Evolutionary conservation across 2,888 invertebrate genomes (phyloP), one percentile per base, ranked within the genome.

Genomic region (Atethmia centrago): DNA sequence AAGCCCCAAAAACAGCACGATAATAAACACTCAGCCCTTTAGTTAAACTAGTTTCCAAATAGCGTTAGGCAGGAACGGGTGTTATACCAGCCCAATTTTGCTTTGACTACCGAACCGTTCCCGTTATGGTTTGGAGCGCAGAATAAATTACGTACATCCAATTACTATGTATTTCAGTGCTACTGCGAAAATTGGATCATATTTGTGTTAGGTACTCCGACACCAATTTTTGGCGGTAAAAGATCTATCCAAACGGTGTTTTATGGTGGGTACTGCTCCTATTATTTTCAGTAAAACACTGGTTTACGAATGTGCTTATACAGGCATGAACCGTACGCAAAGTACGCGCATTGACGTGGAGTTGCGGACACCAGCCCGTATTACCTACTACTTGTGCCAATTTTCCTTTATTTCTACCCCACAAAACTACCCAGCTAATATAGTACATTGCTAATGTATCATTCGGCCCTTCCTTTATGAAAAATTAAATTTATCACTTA

Each of bases 91-190:
- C 65, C 79, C 71, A 79, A 79, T 83, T 85, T 82, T 58, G 71
- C 83, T 83, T 85, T 83, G 83, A 85, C 83, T 71, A 70, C 36
- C 76, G 66, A 67, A 73, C 70, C 79, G 66, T 58, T 16, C 19
- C 62, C 56, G 83, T 55, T 75, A 76, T 80, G 81, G 84, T 80
- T 55, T 72, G 62, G 47, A 75, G 62, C 68, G 25, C 61, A 10
- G 82, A 84, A 82, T 82, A 82, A 84, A 82, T 82, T 84, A 84
- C 84, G 80, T 74, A 84, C 68, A 80, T 80, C 81, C 84, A 84
- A 81, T 81, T 84, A 81, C 84, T 79, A 65, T 74, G 84, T 74
- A 83, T 83, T 84, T 77, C 68, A 74, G 71, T 69, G 81, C 55
- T 51, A 58, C 36, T 59, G 63, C 31, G 67, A 65, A 74, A 85